These are phyloP conservation scores for Epirrita christyi DNA, from an alignment of 2,888 invertebrate genomes.

Conservation along the genomic window DNA sequence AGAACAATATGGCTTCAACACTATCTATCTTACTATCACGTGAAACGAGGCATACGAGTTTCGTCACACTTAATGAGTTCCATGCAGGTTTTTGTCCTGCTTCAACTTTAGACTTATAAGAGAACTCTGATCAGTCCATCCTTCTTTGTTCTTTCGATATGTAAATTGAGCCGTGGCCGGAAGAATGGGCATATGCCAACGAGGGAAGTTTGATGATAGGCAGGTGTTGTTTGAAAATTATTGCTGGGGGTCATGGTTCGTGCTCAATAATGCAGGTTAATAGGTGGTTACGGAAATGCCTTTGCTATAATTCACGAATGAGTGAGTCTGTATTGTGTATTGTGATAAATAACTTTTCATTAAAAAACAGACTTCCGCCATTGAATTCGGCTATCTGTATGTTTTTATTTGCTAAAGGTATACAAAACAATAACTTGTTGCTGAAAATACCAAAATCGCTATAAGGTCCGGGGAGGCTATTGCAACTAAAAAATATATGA, in stretches of 20 bases:
- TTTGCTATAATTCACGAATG: constrained; percentile 23
- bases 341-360: no score
- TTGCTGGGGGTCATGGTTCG: constrained; percentile 37
- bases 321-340: constrained; percentile 8
- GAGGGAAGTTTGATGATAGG: constrained; percentile 29
- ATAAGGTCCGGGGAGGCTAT: no score
- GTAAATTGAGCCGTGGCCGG: constrained; percentile 37
- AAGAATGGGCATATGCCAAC: constrained; percentile 36
- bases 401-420: no score
- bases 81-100: constrained; percentile 51
- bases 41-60: constrained; percentile 64
- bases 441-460: no score
- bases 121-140: constrained; percentile 7
- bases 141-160: constrained; percentile 25
- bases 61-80: constrained; percentile 59
- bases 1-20: constrained; percentile 55
- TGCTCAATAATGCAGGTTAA: constrained; percentile 24
- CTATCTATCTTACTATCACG: constrained; percentile 57
- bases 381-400: no score
- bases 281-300: constrained; percentile 27
- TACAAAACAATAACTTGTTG: no score
- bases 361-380: no score
- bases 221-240: constrained; percentile 33
- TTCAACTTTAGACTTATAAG: constrained; percentile 11
- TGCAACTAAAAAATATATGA: no score